Percentiles rank a stretch among this genome's conserved stretches.
Conservation (phyloP, 2,888 invertebrate species). For the Octodonta nipae region DNA sequence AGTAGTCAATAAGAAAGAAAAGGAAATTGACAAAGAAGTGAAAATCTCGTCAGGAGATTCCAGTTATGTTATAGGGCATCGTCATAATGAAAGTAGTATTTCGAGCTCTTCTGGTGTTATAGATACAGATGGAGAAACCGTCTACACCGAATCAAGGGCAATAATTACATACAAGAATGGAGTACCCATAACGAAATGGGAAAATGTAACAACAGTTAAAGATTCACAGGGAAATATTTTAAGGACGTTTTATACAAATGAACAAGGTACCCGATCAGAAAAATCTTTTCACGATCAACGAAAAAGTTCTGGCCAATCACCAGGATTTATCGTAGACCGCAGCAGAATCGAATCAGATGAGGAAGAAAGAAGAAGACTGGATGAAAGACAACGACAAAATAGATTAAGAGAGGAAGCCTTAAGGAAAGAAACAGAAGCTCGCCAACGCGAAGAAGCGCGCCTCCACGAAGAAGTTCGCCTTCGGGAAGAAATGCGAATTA, state of each 20-base stretch:
- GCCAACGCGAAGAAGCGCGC: not conserved
- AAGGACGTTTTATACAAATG: constrained; percentile 15
- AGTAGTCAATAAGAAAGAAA: constrained; percentile 9
- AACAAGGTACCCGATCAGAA: constrained; percentile 1
- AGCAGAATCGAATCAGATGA: constrained; percentile 3
- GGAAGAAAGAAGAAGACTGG: constrained; percentile 5
- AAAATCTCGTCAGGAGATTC: constrained; percentile 11
- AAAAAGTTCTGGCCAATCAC: not conserved
- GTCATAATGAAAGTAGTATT: constrained; percentile 10
- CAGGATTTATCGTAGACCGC: no score
- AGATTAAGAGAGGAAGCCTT: not conserved
- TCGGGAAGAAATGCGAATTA: not conserved
- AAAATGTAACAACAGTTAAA: constrained; percentile 20
- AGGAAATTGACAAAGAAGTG: constrained; percentile 2
- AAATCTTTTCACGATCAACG: constrained; percentile 4
- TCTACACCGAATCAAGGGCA: constrained; percentile 7
- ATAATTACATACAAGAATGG: constrained; percentile 13
- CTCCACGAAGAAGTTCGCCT: constrained; percentile 5
- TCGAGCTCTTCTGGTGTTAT: constrained; percentile 8
- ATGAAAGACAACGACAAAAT: constrained; percentile 5
- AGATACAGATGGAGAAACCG: constrained; percentile 10
- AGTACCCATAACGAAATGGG: constrained; percentile 15
- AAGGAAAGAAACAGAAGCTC: not conserved
- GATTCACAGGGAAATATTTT: constrained; percentile 21
- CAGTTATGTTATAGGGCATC: constrained; percentile 12